Evolutionary conservation across 2,888 invertebrate genomes (phyloP), one percentile per base, ranked within the genome.

Genomic region (Apamea monoglypha): DNA sequence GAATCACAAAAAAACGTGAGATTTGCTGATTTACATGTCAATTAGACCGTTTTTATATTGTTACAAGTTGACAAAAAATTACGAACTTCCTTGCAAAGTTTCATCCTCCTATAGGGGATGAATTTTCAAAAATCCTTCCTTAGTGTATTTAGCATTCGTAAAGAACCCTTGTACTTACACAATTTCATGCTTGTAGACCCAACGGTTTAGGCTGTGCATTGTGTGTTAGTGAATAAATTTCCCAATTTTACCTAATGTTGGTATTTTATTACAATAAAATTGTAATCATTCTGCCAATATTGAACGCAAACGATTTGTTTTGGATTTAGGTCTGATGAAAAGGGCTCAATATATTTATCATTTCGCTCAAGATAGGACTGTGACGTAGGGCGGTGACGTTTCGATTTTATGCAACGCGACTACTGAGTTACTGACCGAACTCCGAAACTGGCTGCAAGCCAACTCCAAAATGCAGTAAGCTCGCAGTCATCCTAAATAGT

Each of bases 381-480:
- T 47, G 47, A 47, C 47, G 47, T 47, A 44, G 53, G 53, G n/a
- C 2, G 32, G 67, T 73, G 29, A 47, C 4, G 12, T 50, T 53
- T 53, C 14, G 63, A n/a, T 29, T 64, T 8, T 53, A 50, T 40
- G 47, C 47, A 47, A 76, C 47, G 36, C 7, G 29, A 25, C 12
- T 75, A 25, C 44, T 2, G 63, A 76, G 18, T 76, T 50, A 63
- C 61, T 76, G 77, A 40, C 63, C 63, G 76, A 25, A 25, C 18
- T 53, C 25, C 3, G 40, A 53, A 53, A 78, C 40, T 77, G 53
- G 44, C 78, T 78, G 18, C 10, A 66, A 44, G 64, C 78, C 64
- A 64, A 78, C 50, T 44, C 53, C 44, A 44, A 77, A 44, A 44
- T 64, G 21, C 78, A 78, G 53, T 78, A 56, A 32, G 44, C 25